phyloP scores from a whole-genome alignment of 2,797 vertebrate species.

The Pitangus sulphuratus region DNA sequence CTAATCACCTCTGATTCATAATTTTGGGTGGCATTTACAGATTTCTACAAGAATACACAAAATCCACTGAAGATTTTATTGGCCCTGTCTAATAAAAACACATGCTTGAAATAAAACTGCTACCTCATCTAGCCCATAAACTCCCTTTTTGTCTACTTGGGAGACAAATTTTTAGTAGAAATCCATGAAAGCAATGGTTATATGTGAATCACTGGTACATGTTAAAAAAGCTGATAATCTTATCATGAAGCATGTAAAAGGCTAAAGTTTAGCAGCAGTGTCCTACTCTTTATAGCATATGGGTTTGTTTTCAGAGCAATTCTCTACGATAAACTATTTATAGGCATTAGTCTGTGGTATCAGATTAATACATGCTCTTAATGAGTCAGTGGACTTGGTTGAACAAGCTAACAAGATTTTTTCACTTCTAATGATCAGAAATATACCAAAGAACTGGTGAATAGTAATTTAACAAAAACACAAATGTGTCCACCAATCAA shows the following conservation, averaged over 20 bases:
- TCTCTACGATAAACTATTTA: slow-evolving; percentile 10
- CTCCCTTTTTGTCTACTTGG: slow-evolving; percentile 14
- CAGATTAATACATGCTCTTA: background rate
- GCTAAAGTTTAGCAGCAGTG: slow-evolving; percentile 33
- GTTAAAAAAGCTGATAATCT: slow-evolving; percentile 72
- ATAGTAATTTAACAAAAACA: background rate
- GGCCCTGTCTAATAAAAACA: slow-evolving; percentile 64
- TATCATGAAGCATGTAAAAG: slow-evolving; percentile 68
- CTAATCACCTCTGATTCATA: slow-evolving; percentile 43
- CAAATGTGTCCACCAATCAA: background rate
- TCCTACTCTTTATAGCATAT: background rate
- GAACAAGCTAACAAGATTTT: background rate
- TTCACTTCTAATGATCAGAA: background rate
- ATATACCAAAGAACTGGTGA: background rate
- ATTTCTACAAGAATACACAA: slow-evolving; percentile 48
- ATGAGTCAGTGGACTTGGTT: background rate
- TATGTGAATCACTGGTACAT: slow-evolving; percentile 5
- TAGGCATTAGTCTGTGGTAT: background rate
- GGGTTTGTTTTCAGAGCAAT: slow-evolving; percentile 4
- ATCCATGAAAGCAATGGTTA: slow-evolving; percentile 42
- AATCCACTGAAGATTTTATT: slow-evolving; percentile 69
- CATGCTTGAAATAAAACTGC: slow-evolving; percentile 47
- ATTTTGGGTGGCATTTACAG: slow-evolving; percentile 57
- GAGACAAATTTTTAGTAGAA: slow-evolving; percentile 49
- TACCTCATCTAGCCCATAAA: slow-evolving; percentile 48